Evolutionary conservation across 92 coral and sea anemone genomes (phyloP).

Genomic region (Parazoanthus swiftii): DNA sequence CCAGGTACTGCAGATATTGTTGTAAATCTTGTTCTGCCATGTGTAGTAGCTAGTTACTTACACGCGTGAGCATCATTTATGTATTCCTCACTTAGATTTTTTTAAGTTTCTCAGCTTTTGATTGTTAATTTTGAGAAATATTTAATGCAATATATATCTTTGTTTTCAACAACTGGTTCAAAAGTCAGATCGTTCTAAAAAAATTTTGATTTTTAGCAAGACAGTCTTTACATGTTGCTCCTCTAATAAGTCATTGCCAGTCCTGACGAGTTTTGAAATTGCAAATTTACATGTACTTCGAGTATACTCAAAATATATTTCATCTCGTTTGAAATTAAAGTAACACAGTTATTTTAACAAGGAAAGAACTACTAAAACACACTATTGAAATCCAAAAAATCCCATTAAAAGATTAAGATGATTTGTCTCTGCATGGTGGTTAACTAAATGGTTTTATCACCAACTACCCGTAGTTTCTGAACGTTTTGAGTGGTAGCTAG

Average conservation of each 20-base stretch:
- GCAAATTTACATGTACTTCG: too few relatives aligned
- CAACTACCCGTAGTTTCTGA: background rate
- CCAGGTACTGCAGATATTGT: conserved; percentile 12
- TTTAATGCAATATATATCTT: too few relatives aligned
- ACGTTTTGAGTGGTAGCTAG: background rate
- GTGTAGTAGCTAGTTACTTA: background rate
- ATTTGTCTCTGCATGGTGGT: background rate
- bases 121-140: background rate
- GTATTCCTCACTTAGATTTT: too few relatives aligned
- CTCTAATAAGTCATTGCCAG: background rate
- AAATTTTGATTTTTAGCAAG: background rate
- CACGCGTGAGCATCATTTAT: background rate
- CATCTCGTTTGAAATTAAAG: too few relatives aligned
- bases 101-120: background rate
- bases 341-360: too few relatives aligned
- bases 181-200: too few relatives aligned
- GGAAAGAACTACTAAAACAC: too few relatives aligned
- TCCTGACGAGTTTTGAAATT: background rate
- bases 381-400: background rate
- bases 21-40: background rate
- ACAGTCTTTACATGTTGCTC: too few relatives aligned
- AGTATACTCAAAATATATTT: too few relatives aligned
- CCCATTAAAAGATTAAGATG: background rate
- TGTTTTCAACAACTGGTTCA: too few relatives aligned
- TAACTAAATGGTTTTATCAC: background rate